Base-by-base conservation (phyloP, 2,888 invertebrate genomes). In the Cecidostiba fungosa region DNA sequence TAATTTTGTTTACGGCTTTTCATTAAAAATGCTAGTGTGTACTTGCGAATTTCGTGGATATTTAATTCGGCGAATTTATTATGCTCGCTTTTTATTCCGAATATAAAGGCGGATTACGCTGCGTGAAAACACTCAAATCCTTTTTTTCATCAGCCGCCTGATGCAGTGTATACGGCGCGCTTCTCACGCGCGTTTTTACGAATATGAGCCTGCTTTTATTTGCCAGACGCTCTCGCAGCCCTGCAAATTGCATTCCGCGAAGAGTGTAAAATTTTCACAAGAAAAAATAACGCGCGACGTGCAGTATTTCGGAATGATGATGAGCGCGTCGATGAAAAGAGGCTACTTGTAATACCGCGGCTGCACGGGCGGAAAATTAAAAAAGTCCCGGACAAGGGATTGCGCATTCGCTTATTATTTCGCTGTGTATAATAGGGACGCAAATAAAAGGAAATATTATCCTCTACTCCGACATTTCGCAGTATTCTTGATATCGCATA, bases 401-500 rank as follows among this genome's bases (percentile, higher is more conserved):
- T 59, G 74, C 43, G 23, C 66, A 10, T 43, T 26, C 29, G n/a
- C n/a, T n/a, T 70, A 83, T 77, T 77, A 39, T 26, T 36, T 66
- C 2, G 14, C 32, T 19, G 19, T 19, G 19, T 32, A n/a, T 19
- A 32, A 69, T 14, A 6, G 50, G 50, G 59, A 80, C 83, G 79
- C 77, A 83, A 83, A 86, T 39, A 82, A 50, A 82, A 39, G 72
- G 69, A 83, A 83, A 83, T 70, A 83, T 79, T 79, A 86, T 83
- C n/a, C n/a, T 23, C 72, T 77, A 39, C 70, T 29, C 77, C 47
- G 26, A 43, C 2, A 1, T 70, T 59, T 43, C 43, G 43, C 70
- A 62, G 77, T 23, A 47, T 62, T 81, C 76, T 81, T 81, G 76
- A 85, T 77, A 81, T 77, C 72, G 62, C 47, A 73, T 77, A 85